A percentile compares a stretch with the other conserved stretches of the same genome.
These are phyloP conservation scores for Pteronotus mesoamericanus DNA, from an alignment of 2,797 vertebrate genomes.

Conservation along the genomic window DNA sequence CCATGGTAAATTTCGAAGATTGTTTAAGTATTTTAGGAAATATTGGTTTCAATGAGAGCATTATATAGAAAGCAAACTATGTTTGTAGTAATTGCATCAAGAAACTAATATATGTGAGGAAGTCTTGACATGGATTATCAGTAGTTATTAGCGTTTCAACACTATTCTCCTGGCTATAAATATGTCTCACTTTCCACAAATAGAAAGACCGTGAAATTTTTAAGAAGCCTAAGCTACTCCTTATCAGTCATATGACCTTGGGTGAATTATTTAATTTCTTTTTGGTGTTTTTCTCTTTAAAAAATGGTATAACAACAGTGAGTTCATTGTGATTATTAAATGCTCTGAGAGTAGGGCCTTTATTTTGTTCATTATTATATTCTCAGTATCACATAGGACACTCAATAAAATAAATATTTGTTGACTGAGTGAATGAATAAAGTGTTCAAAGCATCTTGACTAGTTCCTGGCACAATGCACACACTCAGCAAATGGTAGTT, in stretches of 20 bases:
- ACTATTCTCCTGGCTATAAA: slow-evolving; percentile 57
- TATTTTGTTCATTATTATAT: not conserved
- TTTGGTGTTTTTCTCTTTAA: not conserved
- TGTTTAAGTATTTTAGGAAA: slow-evolving; percentile 47
- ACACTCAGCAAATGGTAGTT: not conserved
- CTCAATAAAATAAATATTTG: slow-evolving; percentile 5
- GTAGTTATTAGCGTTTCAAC: slow-evolving; percentile 66
- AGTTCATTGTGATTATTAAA: slow-evolving; percentile 10
- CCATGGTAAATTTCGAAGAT: slow-evolving; percentile 37
- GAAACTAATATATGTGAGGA: slow-evolving; percentile 38
- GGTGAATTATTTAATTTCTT: slow-evolving; percentile 23
- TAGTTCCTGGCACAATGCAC: not conserved
- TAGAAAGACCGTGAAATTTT: slow-evolving; percentile 18
- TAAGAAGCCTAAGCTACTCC: not conserved
- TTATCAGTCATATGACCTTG: not conserved
- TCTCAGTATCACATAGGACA: not conserved
- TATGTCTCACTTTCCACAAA: slow-evolving; percentile 34
- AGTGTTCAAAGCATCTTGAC: not conserved
- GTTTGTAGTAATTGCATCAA: slow-evolving; percentile 43
- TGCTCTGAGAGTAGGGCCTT: not conserved
- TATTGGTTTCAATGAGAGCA: slow-evolving; percentile 5
- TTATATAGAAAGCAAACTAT: slow-evolving; percentile 17
- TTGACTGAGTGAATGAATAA: not conserved
- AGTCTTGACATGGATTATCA: slow-evolving; percentile 47
- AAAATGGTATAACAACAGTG: not conserved